Percentiles rank a stretch among this genome's conserved stretches.
Conservation (phyloP, 1,140 invertebrate species). For the Drosophila lowei region DNA sequence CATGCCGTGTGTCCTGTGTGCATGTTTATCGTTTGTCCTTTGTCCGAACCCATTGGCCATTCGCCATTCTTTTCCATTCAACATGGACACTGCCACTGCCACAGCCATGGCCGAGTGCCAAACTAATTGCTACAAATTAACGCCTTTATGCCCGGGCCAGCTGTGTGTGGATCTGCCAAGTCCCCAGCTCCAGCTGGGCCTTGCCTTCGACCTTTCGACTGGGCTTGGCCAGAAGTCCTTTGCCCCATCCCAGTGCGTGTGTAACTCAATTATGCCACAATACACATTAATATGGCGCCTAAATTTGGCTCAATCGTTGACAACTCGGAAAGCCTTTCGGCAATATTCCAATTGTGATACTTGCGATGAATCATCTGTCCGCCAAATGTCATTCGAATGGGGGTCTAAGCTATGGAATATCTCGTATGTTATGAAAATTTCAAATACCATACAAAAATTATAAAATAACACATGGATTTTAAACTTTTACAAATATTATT, state of each 20-base stretch:
- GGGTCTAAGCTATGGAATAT: no score
- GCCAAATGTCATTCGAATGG: no score
- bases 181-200: constrained; percentile 39
- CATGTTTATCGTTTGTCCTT: constrained; percentile 38
- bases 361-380: background rate
- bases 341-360: constrained; percentile 2
- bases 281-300: constrained; percentile 38
- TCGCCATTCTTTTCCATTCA: constrained; percentile 13
- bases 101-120: constrained; percentile 38
- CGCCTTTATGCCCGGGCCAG: constrained; percentile 65
- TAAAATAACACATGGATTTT: no score
- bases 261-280: constrained; percentile 50
- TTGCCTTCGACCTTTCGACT: background rate
- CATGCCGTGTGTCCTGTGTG: constrained; percentile 17
- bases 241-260: constrained; percentile 1
- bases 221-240: background rate
- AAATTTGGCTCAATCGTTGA: constrained; percentile 35
- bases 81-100: constrained; percentile 13
- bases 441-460: no score
- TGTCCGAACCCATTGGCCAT: constrained; percentile 11
- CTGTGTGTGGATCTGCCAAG: constrained; percentile 30
- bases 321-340: constrained; percentile 27
- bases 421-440: no score
- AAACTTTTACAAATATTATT: no score
- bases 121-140: constrained; percentile 79